These are phyloP conservation scores for Polietes domitor DNA, from an alignment of 2,888 invertebrate genomes.

Conservation along the genomic window DNA sequence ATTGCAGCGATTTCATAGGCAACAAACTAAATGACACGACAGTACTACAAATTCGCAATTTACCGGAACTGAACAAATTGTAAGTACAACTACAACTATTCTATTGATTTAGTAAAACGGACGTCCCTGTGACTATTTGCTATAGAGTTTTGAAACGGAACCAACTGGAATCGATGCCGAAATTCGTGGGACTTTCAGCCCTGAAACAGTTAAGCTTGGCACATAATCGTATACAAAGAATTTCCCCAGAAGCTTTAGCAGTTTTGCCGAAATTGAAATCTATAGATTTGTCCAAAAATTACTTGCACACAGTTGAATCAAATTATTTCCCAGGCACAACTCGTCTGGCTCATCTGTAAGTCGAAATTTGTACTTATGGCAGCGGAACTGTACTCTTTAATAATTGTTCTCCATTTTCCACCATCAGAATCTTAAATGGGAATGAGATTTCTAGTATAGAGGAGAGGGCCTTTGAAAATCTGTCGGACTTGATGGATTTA, in stretches of 20 bases:
- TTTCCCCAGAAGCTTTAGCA: slow-evolving; percentile 93
- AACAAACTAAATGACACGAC: slow-evolving; percentile 82
- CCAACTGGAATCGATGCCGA: slow-evolving; percentile 88
- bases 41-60: slow-evolving; percentile 81
- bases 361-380: slow-evolving; percentile 26
- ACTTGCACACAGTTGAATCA: slow-evolving; percentile 78
- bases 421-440: slow-evolving; percentile 85
- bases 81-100: slow-evolving; percentile 76
- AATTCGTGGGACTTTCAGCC: slow-evolving; percentile 88
- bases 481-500: slow-evolving; percentile 87
- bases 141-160: slow-evolving; percentile 87
- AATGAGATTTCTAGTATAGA: slow-evolving; percentile 89
- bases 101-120: not conserved
- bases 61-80: slow-evolving; percentile 82
- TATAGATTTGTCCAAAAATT: slow-evolving; percentile 81
- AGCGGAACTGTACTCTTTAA: not conserved
- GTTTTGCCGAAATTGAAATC: slow-evolving; percentile 83
- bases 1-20: slow-evolving; percentile 83
- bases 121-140: not conserved
- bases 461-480: slow-evolving; percentile 87
- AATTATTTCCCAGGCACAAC: slow-evolving; percentile 81
- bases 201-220: slow-evolving; percentile 89
- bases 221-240: slow-evolving; percentile 89
- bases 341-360: slow-evolving; percentile 76
- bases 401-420: not conserved